Evolutionary conservation across 2,797 vertebrate species (phyloP), one percentile per base, ranked within the genome.

Genomic region (Percopsis omiscomaycus): DNA sequence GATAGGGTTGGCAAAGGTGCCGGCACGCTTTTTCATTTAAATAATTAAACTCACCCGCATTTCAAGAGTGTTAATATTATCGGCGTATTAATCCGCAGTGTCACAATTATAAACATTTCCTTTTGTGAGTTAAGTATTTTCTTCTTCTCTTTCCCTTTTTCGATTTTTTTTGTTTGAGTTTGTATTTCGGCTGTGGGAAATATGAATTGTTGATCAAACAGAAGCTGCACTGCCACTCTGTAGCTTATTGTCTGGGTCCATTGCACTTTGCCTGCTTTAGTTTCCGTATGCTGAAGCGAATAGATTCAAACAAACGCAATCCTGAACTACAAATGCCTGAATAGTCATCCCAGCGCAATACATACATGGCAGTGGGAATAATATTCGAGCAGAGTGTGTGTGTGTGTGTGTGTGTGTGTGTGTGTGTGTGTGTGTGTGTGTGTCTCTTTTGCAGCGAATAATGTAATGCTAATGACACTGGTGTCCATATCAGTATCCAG

Each of bases 1-100:
- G 93, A 94, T 94, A 94, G 93, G 94, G 93, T 93, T 93, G 92
- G 91, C 81, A 77, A 92, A 91, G 89, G 86, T 90, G 88, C 82
- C 68, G 73, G 85, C 88, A 85, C 81, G 84, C 89, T 91, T 87
- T 93, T 67, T 65, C 91, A 90, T 92, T 82, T 91, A 91, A 93
- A 93, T 94, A 92, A 91, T 94, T 93, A 88, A 88, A 80, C 86
- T 85, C 76, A 80, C 88, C 30, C 30, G 3, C 70, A 67, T 56
- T 14, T 84, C 76, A 63, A 16, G 59, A 71, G 75, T 49, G 59
- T 81, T 75, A 84, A 80, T 81, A 81, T 76, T 67, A 71, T 74
- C 60, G 68, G 47, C 55, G 37, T 61, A 67, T 79, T 78, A 63
- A 42, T 64, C 53, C 57, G 44, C 54, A 42, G 22, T 16, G 37